Percentiles rank a stretch among this genome's conserved stretches.
Evolutionary conservation across 2,113 vertebrate genomes (phyloP).

Genomic region (Verasper variegatus): DNA sequence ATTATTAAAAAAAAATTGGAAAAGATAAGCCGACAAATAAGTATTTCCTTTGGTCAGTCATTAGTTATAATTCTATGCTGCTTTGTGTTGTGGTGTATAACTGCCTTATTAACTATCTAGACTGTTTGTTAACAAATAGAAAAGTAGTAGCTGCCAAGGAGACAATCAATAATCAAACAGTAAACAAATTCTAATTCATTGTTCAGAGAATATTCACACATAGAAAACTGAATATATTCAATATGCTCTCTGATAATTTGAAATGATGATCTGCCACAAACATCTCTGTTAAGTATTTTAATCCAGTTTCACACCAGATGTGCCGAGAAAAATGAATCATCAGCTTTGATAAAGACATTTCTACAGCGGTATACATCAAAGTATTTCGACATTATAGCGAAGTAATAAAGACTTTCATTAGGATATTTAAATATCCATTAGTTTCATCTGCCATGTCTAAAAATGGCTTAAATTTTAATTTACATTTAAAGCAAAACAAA

Average conservation of each 20-base stretch:
- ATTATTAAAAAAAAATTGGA: neutral
- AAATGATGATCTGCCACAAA: neutral
- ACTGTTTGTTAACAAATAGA: no score
- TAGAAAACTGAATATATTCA: neutral
- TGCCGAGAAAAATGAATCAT: neutral
- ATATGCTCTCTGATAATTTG: neutral
- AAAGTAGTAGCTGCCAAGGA: no score
- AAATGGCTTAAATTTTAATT: conserved; percentile 13
- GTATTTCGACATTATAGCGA: neutral
- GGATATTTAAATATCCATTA: neutral
- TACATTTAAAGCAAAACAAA: conserved; percentile 24
- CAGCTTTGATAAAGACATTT: neutral
- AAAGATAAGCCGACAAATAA: neutral
- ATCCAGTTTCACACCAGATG: neutral
- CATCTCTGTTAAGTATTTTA: neutral
- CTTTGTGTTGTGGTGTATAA: neutral
- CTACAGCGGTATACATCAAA: neutral
- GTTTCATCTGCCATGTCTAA: neutral
- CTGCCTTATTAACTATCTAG: neutral
- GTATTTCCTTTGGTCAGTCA: neutral
- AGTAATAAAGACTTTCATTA: conserved; percentile 2
- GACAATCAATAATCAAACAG: neutral
- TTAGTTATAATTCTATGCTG: neutral
- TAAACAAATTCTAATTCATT: neutral
- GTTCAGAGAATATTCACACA: neutral